These are phyloP conservation scores for Drosophila nigrodunni DNA, from an alignment of 1,140 invertebrate genomes.

Conservation along the genomic window DNA sequence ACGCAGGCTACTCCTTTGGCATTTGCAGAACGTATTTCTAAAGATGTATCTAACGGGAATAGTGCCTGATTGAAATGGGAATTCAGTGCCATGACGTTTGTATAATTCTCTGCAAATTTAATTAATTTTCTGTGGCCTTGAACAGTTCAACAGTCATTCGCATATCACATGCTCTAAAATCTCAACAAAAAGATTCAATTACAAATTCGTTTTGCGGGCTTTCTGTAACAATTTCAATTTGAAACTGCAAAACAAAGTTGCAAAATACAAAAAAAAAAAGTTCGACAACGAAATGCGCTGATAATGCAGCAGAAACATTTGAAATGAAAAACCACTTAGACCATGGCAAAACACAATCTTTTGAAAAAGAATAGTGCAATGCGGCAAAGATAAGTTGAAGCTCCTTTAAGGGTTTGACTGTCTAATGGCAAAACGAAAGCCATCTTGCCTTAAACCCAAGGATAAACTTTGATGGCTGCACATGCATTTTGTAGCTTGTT, in stretches of 20 bases:
- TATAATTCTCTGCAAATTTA: slow-evolving; percentile 37
- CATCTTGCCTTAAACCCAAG: slow-evolving; percentile 4
- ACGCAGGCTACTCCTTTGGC: background rate
- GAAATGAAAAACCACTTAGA: slow-evolving; percentile 77
- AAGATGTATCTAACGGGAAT: background rate
- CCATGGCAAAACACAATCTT: slow-evolving; percentile 64
- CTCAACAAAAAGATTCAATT: slow-evolving; percentile 64
- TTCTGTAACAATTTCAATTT: slow-evolving; percentile 34
- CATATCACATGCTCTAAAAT: slow-evolving; percentile 30
- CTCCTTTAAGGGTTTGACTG: slow-evolving; percentile 9
- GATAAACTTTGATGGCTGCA: slow-evolving; percentile 57
- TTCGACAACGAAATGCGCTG: slow-evolving; percentile 26
- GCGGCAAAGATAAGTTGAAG: slow-evolving; percentile 35
- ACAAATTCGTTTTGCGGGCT: slow-evolving; percentile 45
- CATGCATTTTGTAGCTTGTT: slow-evolving; percentile 69
- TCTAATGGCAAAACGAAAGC: slow-evolving; percentile 51
- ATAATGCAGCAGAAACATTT: slow-evolving; percentile 47
- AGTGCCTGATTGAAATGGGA: slow-evolving; percentile 46
- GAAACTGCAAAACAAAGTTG: slow-evolving; percentile 40
- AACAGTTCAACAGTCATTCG: slow-evolving; percentile 21
- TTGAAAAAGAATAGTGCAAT: slow-evolving; percentile 47
- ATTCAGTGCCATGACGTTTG: slow-evolving; percentile 28
- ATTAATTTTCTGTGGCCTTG: slow-evolving; percentile 48
- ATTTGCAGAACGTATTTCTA: slow-evolving; percentile 2
- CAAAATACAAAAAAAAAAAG: slow-evolving; percentile 33